These are phyloP conservation scores for Lagenorhynchus albirostris DNA, from an alignment of 2,113 vertebrate species.

Conservation along the genomic window DNA sequence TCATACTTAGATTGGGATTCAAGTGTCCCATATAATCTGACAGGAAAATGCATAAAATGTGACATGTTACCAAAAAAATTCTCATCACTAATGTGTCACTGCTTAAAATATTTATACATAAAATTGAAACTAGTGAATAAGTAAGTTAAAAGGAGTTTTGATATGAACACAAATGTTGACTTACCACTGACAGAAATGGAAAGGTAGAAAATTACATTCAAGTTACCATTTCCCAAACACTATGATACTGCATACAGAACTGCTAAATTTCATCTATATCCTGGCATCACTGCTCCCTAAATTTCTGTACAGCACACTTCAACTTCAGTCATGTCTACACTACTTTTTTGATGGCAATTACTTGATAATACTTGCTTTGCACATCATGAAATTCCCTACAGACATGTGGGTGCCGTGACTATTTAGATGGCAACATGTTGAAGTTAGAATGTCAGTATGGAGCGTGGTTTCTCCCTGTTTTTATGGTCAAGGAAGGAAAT, in stretches of 20 bases:
- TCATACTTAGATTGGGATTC: conserved; percentile 3
- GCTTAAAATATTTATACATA: not conserved
- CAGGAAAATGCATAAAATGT: not conserved
- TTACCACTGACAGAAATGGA: not conserved
- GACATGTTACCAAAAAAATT: not conserved
- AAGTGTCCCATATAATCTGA: not conserved
- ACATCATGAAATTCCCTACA: not conserved
- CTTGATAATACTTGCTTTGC: not conserved
- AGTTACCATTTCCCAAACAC: not conserved
- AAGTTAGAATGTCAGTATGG: not conserved
- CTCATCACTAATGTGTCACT: not conserved
- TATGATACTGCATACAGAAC: not conserved
- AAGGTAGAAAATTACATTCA: not conserved
- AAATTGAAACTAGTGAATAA: not conserved
- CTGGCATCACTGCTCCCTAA: not conserved
- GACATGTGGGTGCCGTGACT: not conserved
- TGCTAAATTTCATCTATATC: not conserved
- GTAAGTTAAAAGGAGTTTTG: not conserved
- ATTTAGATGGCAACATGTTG: not conserved
- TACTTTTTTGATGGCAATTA: not conserved
- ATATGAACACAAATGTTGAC: not conserved
- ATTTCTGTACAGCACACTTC: not conserved
- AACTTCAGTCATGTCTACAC: not conserved
- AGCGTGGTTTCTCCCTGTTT: not conserved
- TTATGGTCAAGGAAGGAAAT: not conserved